A percentile compares a stretch with the other conserved stretches of the same genome.
phyloP scores from a whole-genome alignment of 2,797 vertebrate genomes.

The Lacerta viridis region DNA sequence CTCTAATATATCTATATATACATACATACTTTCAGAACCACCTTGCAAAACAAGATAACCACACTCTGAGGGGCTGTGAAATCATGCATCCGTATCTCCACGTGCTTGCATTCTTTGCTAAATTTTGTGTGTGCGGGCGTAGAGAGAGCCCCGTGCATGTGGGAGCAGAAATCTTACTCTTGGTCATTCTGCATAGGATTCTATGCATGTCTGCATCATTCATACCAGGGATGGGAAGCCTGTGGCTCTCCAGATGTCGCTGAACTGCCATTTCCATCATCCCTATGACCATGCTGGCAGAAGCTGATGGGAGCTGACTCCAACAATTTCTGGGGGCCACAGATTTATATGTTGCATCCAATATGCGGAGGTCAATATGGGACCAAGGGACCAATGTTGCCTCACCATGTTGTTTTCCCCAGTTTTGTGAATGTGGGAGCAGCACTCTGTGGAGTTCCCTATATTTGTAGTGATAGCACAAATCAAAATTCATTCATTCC shows the following conservation, averaged over 20 bases:
- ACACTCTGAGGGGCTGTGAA: not conserved
- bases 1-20: slow-evolving; percentile 72
- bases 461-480: slow-evolving; percentile 47
- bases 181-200: not conserved
- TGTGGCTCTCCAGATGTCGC: not conserved
- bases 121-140: not conserved
- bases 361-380: not conserved
- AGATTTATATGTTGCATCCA: not conserved
- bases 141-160: not conserved
- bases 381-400: not conserved
- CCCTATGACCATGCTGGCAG: not conserved
- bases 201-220: slow-evolving; percentile 7
- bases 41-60: slow-evolving; percentile 12
- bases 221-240: not conserved
- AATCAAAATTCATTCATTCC: slow-evolving; percentile 55
- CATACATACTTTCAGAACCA: slow-evolving; percentile 74
- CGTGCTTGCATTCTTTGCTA: not conserved
- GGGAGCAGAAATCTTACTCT: not conserved
- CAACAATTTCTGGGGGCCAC: not conserved
- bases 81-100: not conserved
- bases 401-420: not conserved
- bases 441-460: slow-evolving; percentile 67
- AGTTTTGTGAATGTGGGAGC: slow-evolving; percentile 13
- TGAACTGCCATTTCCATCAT: not conserved
- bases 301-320: not conserved